Evolutionary conservation across 2,888 invertebrate genomes (phyloP), one percentile per base, ranked within the genome.

Genomic region (Philereme transversata): DNA sequence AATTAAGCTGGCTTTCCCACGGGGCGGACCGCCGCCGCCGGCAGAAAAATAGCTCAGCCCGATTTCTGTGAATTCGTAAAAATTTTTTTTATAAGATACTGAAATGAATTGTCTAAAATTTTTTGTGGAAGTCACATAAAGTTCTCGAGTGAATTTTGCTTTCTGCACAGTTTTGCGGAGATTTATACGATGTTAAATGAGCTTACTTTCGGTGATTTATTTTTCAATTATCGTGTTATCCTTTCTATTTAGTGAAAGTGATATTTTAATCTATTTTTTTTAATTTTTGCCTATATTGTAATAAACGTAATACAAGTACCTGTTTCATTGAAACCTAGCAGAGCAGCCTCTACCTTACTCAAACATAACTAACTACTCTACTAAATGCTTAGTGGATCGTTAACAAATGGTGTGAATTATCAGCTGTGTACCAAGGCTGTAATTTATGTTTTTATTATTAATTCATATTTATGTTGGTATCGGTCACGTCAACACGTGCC

Each of bases 31-130:
- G 79, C 81, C 74, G 79, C 80, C 81, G 79, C 72, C 80, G 83
- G 79, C 84, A 84, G 86, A 84, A 87, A 88, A 89, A 87, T 87
- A 87, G 83, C 88, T 81, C 78, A 22, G 76, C 78, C 78, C 82
- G 83, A 83, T 85, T 87, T 84, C 88, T 87, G 85, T 83, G 87
- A 88, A 88, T 86, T 80, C 80, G 84, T 86, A 87, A 88, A 89
- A 88, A 89, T 90, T 88, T 89, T 89, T 40, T 22, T 22, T 22
- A 22, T 90, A 88, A 87, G 86, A 83, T 81, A 81, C 83, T 81
- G 83, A 87, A 89, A 88, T 88, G 87, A 87, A 88, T 89, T 88
- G 86, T 87, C 85, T 84, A 84, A 88, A 88, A 87, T 86, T 86
- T 87, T 88, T 87, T 86, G 84, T 87, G 81, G 79, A 79, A 87